Conservation (phyloP, 37 sponge, comb jelly and placozoan genomes). For the Amphimedon queenslandica region DNA sequence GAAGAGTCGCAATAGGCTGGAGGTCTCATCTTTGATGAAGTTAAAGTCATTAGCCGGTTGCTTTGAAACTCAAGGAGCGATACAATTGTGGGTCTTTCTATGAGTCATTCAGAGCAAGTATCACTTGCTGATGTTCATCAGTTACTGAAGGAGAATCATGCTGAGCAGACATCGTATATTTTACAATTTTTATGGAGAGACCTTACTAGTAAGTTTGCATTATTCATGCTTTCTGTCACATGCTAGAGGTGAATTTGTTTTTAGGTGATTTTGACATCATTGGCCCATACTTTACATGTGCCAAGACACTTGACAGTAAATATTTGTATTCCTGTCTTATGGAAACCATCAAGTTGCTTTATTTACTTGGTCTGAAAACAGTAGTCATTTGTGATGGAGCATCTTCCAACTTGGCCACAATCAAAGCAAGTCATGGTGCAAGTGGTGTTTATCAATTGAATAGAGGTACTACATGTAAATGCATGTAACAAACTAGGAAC, state of each 20-base stretch:
- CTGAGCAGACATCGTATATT: no score
- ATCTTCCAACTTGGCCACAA: neutral
- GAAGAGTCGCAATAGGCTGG: neutral
- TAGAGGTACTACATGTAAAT: no score
- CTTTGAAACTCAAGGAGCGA: slow-evolving; percentile 12
- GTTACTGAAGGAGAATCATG: neutral
- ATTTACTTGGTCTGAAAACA: neutral
- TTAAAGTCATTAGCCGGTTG: no score
- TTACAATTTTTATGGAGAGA: slow-evolving; percentile 28
- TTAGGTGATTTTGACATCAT: no score
- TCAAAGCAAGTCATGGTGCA: neutral
- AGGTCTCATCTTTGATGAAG: no score
- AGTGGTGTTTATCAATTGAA: slow-evolving; percentile 12
- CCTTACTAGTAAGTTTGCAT: neutral
- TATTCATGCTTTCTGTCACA: no score
- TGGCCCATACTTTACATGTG: slow-evolving; percentile 18
- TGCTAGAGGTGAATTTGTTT: no score
- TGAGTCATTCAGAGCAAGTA: slow-evolving; percentile 4
- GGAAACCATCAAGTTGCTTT: neutral
- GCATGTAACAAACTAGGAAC: no score
- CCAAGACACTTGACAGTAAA: neutral
- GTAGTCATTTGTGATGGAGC: slow-evolving; percentile 20
- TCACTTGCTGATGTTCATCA: slow-evolving; percentile 8
- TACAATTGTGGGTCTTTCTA: slow-evolving; percentile 11
- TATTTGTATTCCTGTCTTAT: neutral